Conservation (phyloP, 2,888 invertebrate genomes). For the Platycnemis pennipes region DNA sequence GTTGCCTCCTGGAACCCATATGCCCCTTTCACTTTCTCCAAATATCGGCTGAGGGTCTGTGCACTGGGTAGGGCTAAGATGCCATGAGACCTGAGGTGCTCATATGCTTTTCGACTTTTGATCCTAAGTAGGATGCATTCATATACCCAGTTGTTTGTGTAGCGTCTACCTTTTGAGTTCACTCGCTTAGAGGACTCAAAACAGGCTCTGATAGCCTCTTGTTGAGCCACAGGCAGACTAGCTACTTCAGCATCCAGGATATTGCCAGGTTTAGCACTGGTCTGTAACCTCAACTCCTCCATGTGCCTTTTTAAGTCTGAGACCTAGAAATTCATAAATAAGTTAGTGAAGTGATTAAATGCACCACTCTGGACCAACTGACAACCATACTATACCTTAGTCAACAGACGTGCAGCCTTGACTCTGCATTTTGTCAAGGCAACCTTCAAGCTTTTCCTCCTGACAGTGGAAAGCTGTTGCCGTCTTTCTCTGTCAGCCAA, state of each 20-base stretch:
- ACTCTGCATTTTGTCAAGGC: too few relatives aligned
- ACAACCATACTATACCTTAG: too few relatives aligned
- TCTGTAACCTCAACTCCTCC: neutral
- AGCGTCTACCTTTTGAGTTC: neutral
- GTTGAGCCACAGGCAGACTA: constrained; percentile 1
- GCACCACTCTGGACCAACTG: neutral
- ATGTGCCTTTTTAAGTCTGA: neutral
- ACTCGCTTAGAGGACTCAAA: neutral
- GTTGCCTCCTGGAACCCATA: neutral
- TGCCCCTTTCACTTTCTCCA: neutral
- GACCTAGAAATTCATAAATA: neutral
- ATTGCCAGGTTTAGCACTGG: neutral
- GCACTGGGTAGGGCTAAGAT: neutral
- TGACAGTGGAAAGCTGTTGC: too few relatives aligned
- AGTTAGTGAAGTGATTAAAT: neutral
- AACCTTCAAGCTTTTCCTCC: too few relatives aligned
- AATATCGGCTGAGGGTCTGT: neutral
- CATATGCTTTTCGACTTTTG: too few relatives aligned
- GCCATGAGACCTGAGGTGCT: too few relatives aligned
- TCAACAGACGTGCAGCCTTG: too few relatives aligned
- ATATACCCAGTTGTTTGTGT: too few relatives aligned
- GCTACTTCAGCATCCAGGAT: neutral
- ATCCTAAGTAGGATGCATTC: too few relatives aligned
- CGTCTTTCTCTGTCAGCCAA: neutral
- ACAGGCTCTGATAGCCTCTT: neutral